A percentile compares a stretch with the other conserved stretches of the same genome.
Conservation (phyloP, 2,797 vertebrate species). For the Microtus obscurus region DNA sequence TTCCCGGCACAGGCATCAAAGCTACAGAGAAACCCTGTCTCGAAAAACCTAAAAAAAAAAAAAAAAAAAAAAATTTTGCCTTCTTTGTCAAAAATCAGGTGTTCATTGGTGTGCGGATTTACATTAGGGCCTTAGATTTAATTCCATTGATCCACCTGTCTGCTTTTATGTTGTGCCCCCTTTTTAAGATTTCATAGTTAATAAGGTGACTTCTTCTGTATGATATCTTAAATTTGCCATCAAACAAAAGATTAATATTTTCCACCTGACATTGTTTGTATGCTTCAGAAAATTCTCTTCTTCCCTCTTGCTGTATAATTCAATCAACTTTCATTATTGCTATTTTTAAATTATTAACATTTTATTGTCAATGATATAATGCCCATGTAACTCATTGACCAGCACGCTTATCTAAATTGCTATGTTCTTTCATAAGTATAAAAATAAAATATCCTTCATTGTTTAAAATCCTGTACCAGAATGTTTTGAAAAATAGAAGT, state of each 20-base stretch:
- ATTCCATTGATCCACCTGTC: neutral
- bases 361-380: neutral
- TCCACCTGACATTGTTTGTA: neutral
- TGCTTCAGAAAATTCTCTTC: neutral
- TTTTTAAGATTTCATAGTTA: neutral
- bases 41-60: too few species aligned
- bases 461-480: neutral
- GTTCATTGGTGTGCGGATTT: neutral
- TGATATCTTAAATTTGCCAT: constrained; percentile 23
- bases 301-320: neutral
- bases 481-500: neutral
- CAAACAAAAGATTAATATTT: constrained; percentile 40
- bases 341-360: neutral
- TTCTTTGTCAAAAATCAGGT: neutral
- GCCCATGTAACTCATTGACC: neutral
- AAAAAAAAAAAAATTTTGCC: too few species aligned
- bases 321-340: neutral
- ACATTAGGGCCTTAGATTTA: neutral
- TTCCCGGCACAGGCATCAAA: too few species aligned
- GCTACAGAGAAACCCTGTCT: too few species aligned
- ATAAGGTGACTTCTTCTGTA: neutral
- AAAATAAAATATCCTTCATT: constrained; percentile 9
- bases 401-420: neutral
- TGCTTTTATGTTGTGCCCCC: neutral
- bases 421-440: neutral